Evolutionary conservation across 2,888 invertebrate genomes (phyloP).

Genomic region (Galerucella nymphaeae): DNA sequence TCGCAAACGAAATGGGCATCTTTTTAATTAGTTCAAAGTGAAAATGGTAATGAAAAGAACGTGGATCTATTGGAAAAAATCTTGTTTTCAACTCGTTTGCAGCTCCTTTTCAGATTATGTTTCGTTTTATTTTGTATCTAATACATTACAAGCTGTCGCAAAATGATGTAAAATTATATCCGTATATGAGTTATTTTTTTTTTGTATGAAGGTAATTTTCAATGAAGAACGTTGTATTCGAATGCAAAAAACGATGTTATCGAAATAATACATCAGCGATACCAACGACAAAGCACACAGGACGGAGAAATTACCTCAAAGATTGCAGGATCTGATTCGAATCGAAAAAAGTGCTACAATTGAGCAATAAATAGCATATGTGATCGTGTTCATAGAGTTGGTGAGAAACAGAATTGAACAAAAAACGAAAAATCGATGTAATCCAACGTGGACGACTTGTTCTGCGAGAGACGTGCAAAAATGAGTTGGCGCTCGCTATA

Average conservation of each 20-base stretch:
- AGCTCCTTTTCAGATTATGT: not conserved
- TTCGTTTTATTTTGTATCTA: not conserved
- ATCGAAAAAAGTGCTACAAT: constrained; percentile 57
- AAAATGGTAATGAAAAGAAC: constrained; percentile 13
- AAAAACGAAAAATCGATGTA: constrained; percentile 62
- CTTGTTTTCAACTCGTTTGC: not conserved
- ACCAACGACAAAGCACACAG: constrained; percentile 42
- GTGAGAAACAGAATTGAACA: constrained; percentile 52
- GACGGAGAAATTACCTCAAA: constrained; percentile 49
- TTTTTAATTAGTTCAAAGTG: constrained; percentile 45
- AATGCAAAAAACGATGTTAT: constrained; percentile 25
- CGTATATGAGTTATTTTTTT: not conserved
- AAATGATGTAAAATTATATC: too few relatives aligned
- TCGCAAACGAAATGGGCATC: constrained; percentile 45
- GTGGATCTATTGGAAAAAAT: constrained; percentile 16
- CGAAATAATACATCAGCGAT: constrained; percentile 35
- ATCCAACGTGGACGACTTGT: constrained; percentile 60
- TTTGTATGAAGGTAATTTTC: constrained; percentile 4
- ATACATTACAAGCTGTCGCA: not conserved
- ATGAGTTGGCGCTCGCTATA: constrained; percentile 58
- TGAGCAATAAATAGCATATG: constrained; percentile 57
- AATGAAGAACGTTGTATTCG: constrained; percentile 12
- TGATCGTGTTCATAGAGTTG: constrained; percentile 55
- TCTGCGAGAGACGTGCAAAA: constrained; percentile 56
- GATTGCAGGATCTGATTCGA: constrained; percentile 55